Conservation (phyloP, 2,113 vertebrate species). For the human region GRCh38 chr9:74063501-74064000, state of each 20-base stretch:
- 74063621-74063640: not conserved
- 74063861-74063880: not conserved
- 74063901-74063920: not conserved
- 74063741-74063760: not conserved
- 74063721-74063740: not conserved
- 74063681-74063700: not conserved
- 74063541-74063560: not conserved
- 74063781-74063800: not conserved
- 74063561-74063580: not conserved
- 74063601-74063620: not conserved
- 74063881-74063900: not conserved
- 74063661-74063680: not conserved
- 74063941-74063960: not conserved
- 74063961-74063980: not conserved
- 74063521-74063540: not conserved
- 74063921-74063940: not conserved
- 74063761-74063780: not conserved
- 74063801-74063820: not conserved
- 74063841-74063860: not conserved
- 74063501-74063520: not conserved
- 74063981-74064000: not conserved
- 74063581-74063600: not conserved
- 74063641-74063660: not conserved
- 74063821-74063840: not conserved
- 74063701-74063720: not conserved